Base-by-base conservation (phyloP, 1,140 invertebrate genomes). In the Zophobas atratus region DNA sequence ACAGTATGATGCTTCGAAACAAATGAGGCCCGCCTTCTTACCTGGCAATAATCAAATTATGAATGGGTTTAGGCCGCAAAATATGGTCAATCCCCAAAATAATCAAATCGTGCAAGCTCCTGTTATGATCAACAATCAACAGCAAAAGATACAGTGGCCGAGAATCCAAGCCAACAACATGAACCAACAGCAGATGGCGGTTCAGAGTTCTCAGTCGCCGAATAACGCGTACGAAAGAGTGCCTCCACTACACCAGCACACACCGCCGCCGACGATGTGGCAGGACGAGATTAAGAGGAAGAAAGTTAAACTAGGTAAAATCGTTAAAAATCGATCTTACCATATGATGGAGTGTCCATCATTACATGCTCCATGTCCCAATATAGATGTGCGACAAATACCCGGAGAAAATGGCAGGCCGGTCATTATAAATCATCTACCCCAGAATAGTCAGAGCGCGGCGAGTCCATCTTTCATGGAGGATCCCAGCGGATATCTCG, bases 401-500 rank as follows among this genome's bases (percentile, higher is more conserved):
- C 55, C 83, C 83, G 75, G 85, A 84, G 83, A 89, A 84, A 82
- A 85, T 85, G 36, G 70, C 83, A 81, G 87, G 85, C 73, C 84
- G 82, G 76, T 85, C 8, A 80, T 86, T 56, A 78, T 82, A 55
- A 87, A 88, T 79, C 85, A 85, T 71, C 86, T 84, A 49, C 71
- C 79, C 35, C 82, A 82, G 60, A 80, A 79, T 32, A 81, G 70
- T 76, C 82, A 84, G 20, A 84, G 70, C 74, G 49, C 79, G 6
- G 78, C 86, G n/a, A 88, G 88, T 76, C 93, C 92, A 0, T 93
- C 92, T 46, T 97, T 97, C 82, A 92, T 97, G 88, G 95, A 97
- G 80, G 95, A 97, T 86, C 95, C 95, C 0, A 96, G 92, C 84
- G 95, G 94, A 1, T 97, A 96, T 87, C 87, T 97, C 72, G 93